These are phyloP conservation scores for Cebus imitator DNA, from an alignment of 2,113 vertebrate genomes.

Conservation along the genomic window DNA sequence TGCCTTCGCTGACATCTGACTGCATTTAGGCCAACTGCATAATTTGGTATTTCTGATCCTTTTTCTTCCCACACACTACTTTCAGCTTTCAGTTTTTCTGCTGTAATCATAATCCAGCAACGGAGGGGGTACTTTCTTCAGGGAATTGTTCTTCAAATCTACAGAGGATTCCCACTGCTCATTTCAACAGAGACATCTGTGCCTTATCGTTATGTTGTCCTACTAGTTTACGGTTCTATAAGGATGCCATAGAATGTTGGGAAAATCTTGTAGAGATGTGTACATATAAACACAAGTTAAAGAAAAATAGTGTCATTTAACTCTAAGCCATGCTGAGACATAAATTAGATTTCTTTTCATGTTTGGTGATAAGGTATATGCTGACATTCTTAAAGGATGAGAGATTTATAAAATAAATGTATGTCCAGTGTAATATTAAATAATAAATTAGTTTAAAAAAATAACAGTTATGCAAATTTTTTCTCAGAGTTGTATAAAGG, in stretches of 20 bases:
- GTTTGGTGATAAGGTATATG: neutral
- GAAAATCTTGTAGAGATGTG: neutral
- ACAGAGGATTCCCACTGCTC: neutral
- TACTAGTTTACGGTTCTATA: neutral
- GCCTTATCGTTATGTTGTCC: neutral
- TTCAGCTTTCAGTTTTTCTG: constrained; percentile 23
- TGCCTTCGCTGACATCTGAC: neutral
- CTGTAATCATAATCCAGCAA: neutral
- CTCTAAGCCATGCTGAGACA: neutral
- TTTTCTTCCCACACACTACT: neutral
- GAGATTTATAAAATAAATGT: neutral
- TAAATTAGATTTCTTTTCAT: neutral
- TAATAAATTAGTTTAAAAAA: neutral
- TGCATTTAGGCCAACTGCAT: neutral
- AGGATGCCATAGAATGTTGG: neutral
- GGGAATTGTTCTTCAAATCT: neutral
- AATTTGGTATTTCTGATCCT: neutral
- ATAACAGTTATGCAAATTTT: neutral
- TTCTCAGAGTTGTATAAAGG: neutral
- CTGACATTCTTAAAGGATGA: neutral
- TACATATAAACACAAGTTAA: neutral
- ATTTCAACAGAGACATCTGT: constrained; percentile 42
- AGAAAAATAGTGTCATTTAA: neutral
- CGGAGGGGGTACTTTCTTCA: neutral
- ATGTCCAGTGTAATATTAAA: neutral